Evolutionary conservation across 1,140 invertebrate genomes (phyloP), one percentile per base, ranked within the genome.

Genomic region (Papilio xuthus): DNA sequence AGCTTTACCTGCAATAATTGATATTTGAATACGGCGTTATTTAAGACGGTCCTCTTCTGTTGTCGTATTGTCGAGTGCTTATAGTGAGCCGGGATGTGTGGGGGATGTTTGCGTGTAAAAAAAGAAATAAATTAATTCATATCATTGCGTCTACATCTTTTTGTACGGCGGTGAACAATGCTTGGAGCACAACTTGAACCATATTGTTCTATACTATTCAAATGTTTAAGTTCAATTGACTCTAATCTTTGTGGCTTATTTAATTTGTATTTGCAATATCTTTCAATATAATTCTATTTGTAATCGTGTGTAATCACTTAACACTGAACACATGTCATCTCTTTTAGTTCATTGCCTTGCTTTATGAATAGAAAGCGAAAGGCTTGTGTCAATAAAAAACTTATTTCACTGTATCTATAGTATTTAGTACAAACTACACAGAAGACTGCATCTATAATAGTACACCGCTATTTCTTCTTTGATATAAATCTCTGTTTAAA

Each of bases 1-100:
- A 90, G 77, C 79, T 81, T 89, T 90, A 88, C 84, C 81, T 79
- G 78, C 83, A 85, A 86, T 90, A 84, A 88, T 87, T 89, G 84
- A 86, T 86, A 87, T 87, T 86, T 88, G 83, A 90, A 89, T 89
- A 84, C 79, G 78, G 75, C 82, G 82, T 81, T 74, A 83, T 83
- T 83, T 67, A 63, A 69, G 60, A 78, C 72, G 32, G 47, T 23
- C 4, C 15, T 18, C 50, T 53, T 37, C 70, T 63, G 37, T 28
- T 47, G 50, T 63, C n/a, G 60, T 63, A 63, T 63, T 63, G 60
- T 63, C 23, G 23, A 63, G 60, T 28, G 60, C 60, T 28, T 32
- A 63, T 28, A 63, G 60, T 15, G 60, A 63, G 60, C 60, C 60
- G 60, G 60, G 60, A 63, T 26, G 60, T 28, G 60, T 7, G 60